Base-by-base conservation (phyloP, 2,113 vertebrate species). In the Bos indicus region DNA sequence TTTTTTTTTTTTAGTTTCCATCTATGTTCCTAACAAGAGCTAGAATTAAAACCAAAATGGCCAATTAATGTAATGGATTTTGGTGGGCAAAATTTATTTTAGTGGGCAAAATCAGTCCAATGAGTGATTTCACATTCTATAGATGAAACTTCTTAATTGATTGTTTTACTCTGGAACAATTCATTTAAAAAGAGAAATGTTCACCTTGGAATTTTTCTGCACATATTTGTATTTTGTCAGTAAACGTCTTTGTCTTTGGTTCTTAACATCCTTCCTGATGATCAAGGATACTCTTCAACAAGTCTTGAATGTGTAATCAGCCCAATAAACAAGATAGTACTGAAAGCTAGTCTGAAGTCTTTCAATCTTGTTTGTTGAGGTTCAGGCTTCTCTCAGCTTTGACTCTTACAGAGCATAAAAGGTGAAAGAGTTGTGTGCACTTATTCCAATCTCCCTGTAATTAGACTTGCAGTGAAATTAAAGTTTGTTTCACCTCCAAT, bases 401-500 rank as follows among this genome's bases (percentile, higher is more conserved):
- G 92, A 81, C 82, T 95, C 80, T 40, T 52, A 12, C 5, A 21
- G 43, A 52, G 17, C 33, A 71, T 56, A 88, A 92, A 82, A 88
- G 87, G 52, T 94, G 52, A 82, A 43, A 36, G 36, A n/a, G 23
- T 25, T 15, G 33, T 91, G 64, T 54, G n/a, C n/a, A 56, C 56
- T 85, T 89, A 88, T 71, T 67, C 91, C 67, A 93, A 21, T 51
- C 43, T 90, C 77, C 8, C 60, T 97, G 88, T 97, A 98, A 21
- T 97, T 93, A 97, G 77, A 40, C 90, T 93, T 97, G 95, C 87
- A 85, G 59, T 8, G 92, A 98, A 96, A 97, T 80, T 59, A 95
- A 57, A 88, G 6, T 91, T 84, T 9, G 19, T 62, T 57, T 89
- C 78, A 91, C 56, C 19, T 84, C 48, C 48, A 88, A 83, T 84